Evolutionary conservation across 1,140 invertebrate species (phyloP).

Genomic region (Diorhabda sublineata): DNA sequence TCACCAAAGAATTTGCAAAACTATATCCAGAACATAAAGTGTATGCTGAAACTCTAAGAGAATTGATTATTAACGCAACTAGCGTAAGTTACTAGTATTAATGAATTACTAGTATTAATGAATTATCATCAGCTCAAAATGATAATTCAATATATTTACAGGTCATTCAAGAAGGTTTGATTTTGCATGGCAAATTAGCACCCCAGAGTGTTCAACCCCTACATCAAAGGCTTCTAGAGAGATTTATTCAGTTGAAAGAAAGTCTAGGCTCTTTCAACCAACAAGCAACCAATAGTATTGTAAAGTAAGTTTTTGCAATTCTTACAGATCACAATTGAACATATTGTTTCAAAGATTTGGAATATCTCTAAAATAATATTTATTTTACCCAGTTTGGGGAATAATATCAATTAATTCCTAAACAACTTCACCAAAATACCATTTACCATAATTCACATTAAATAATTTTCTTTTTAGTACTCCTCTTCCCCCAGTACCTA

Average conservation of each 20-base stretch:
- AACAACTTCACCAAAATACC: too few species aligned
- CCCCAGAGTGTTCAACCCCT: slow-evolving; percentile 79
- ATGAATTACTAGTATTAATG: not conserved
- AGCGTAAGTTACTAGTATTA: slow-evolving; percentile 42
- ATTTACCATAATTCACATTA: not conserved
- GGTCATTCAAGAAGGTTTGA: slow-evolving; percentile 75
- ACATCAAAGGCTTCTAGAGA: slow-evolving; percentile 80
- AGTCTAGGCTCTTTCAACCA: slow-evolving; percentile 62
- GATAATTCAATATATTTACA: slow-evolving; percentile 24
- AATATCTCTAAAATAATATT: not conserved
- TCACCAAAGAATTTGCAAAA: slow-evolving; percentile 75
- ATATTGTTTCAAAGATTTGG: not conserved
- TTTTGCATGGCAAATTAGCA: slow-evolving; percentile 77
- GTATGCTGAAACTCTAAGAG: slow-evolving; percentile 70
- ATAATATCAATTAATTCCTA: too few species aligned
- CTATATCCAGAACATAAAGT: slow-evolving; percentile 68
- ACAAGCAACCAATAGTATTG: slow-evolving; percentile 70
- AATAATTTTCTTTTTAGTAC: slow-evolving; percentile 51
- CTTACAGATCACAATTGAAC: not conserved
- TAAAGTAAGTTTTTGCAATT: slow-evolving; percentile 56
- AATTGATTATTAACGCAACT: slow-evolving; percentile 72
- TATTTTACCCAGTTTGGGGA: not conserved
- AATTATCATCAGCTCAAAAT: not conserved
- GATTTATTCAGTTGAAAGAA: slow-evolving; percentile 74
- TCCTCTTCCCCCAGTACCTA: slow-evolving; percentile 66